These are phyloP conservation scores for Ametastegia equiseti DNA, from an alignment of 2,888 invertebrate species.

Conservation along the genomic window DNA sequence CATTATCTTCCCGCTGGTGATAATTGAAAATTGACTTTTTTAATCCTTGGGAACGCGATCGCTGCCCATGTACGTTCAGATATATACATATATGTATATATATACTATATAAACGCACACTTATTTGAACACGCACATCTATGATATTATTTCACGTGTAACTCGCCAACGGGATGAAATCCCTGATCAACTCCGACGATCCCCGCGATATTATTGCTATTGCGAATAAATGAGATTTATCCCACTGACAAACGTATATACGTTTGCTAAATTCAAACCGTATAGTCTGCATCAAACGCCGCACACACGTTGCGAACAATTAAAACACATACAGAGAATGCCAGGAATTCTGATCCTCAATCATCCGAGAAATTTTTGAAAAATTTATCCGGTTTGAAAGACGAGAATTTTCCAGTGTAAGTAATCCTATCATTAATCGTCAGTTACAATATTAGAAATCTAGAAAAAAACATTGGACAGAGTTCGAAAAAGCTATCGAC, in stretches of 20 bases:
- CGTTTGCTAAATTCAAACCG: background rate
- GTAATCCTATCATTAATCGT: no score
- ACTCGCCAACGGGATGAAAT: slow-evolving; percentile 25
- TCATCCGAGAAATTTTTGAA: no score
- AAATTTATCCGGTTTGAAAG: no score
- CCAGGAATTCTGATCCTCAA: no score
- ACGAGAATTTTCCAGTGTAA: no score
- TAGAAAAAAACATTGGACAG: no score
- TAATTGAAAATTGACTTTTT: slow-evolving; percentile 45
- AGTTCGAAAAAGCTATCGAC: no score
- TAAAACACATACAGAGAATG: no score
- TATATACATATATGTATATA: background rate
- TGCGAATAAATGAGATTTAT: slow-evolving; percentile 7
- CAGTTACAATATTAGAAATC: no score
- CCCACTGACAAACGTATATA: background rate
- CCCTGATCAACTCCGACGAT: slow-evolving; percentile 33
- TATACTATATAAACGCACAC: background rate
- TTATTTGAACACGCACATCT: no score
- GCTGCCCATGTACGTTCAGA: background rate
- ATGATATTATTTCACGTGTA: no score
- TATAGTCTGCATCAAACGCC: no score
- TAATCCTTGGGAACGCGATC: slow-evolving; percentile 7
- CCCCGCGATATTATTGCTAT: background rate
- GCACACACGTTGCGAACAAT: background rate
- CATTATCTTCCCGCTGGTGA: slow-evolving; percentile 63